phyloP scores from a whole-genome alignment of 2,888 invertebrate species.

The Formica aserva region DNA sequence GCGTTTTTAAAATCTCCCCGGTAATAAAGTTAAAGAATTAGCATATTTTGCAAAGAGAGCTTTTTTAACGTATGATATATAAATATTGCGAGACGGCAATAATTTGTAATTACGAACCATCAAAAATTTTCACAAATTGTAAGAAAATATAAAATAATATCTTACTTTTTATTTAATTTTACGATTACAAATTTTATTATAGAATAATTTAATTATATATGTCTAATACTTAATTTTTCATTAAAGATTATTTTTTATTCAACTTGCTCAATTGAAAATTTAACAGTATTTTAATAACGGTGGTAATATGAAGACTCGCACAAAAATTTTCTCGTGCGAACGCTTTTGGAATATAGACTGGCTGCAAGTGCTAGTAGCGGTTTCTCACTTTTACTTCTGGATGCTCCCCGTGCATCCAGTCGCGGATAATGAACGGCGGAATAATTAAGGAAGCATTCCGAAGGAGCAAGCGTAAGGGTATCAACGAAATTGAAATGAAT shows the following conservation, averaged over 20 bases:
- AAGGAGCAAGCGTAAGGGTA: conserved; percentile 1
- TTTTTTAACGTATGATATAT: not conserved
- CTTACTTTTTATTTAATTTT: not conserved
- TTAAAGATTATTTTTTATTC: not conserved
- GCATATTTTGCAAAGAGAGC: not conserved
- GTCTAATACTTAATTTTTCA: not conserved
- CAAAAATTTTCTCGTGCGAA: not conserved
- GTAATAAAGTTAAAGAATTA: not conserved
- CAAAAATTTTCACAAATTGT: not conserved
- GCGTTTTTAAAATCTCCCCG: not conserved
- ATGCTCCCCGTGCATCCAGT: conserved; percentile 44
- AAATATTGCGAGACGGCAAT: not conserved
- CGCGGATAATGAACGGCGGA: conserved; percentile 64
- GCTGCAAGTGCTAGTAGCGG: conserved; percentile 22
- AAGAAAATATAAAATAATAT: not conserved
- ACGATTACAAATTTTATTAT: not conserved
- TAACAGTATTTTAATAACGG: not conserved
- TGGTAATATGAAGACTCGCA: not conserved
- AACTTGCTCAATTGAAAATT: not conserved
- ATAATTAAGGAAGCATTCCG: conserved; percentile 70
- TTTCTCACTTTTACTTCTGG: conserved; percentile 50
- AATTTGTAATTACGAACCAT: not conserved
- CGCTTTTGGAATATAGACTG: conserved; percentile 14
- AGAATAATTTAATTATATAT: not conserved
- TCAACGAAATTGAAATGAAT: conserved; percentile 39